Percentiles rank a stretch among this genome's conserved stretches.
phyloP scores from a whole-genome alignment of 2,888 invertebrate genomes.

The Troides oblongomaculatus region DNA sequence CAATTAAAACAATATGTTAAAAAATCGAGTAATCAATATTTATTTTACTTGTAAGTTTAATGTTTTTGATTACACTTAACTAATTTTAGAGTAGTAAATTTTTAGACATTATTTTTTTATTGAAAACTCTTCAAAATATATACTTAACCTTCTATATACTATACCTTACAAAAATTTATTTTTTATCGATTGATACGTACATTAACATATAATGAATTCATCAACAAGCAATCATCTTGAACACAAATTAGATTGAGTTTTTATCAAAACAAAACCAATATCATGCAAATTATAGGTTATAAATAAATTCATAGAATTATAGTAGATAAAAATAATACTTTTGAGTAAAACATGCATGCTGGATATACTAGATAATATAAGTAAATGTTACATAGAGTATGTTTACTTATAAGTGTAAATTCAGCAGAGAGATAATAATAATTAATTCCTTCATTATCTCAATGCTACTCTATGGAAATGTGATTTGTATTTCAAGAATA shows the following conservation, averaged over 20 bases:
- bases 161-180: too few species aligned
- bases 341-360: not conserved
- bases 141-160: too few species aligned
- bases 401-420: not conserved
- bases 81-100: too few species aligned
- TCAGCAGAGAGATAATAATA: constrained; percentile 7
- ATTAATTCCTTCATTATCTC: constrained; percentile 15
- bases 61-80: too few species aligned
- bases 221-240: not conserved
- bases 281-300: not conserved
- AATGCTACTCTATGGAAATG: constrained; percentile 14
- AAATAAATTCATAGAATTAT: not conserved
- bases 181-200: too few species aligned
- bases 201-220: too few species aligned
- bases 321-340: not conserved
- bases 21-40: too few species aligned
- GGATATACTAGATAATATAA: not conserved
- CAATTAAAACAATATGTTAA: too few species aligned
- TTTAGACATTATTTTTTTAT: too few species aligned
- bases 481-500: constrained; percentile 7
- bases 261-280: not conserved
- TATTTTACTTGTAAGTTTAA: too few species aligned
- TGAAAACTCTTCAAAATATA: too few species aligned
- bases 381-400: not conserved
- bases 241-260: not conserved